Base-by-base conservation (phyloP, 2,888 invertebrate genomes). In the Euzetes globulus region DNA sequence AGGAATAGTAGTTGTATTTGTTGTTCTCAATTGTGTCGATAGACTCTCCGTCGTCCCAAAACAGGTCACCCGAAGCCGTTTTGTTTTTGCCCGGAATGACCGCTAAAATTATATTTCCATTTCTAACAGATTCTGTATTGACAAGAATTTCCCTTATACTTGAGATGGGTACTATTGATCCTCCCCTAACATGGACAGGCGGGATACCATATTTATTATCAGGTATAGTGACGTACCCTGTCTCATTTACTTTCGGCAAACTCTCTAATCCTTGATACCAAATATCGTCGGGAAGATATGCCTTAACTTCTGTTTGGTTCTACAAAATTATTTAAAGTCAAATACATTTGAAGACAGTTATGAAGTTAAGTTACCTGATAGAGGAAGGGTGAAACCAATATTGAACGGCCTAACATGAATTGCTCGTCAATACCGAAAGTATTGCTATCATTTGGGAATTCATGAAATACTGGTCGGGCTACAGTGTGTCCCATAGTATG, bases 371-470 rank as follows among this genome's bases (percentile, higher is more conserved):
- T 27, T 3, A 68, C 68, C 22, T 68, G 6, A 19, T 19, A 29
- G 3, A 92, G 83, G 50, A 91, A 88, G 0, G 92, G 92, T 0
- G 88, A 84, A 55, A 93, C 87, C 86, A 92, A 86, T 0, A 93
- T 79, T 75, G 87, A 85, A 4, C 87, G 84, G 0, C 92, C 92
- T 85, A 92, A 88, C 79, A 92, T 83, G 83, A 92, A 92, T 81
- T 91, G 90, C 3, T 85, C 84, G 81, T 91, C 91, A 72, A 91
- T 86, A 19, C 82, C 82, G 80, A 87, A 88, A 0, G 91, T 89
- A 1, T 84, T 82, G 0, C 80, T 79, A 80, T 91, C 89, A 4
- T 84, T 80, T 0, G 87, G 86, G 79, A 70, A 79, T 27, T 77
- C 77, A 37, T 41, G 75, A 41, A 91, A 90, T 77, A 92, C 82